Percentiles rank a stretch among this genome's conserved stretches.
Evolutionary conservation across 2,888 invertebrate genomes (phyloP).

Genomic region (Pseudeuparius sepicola): DNA sequence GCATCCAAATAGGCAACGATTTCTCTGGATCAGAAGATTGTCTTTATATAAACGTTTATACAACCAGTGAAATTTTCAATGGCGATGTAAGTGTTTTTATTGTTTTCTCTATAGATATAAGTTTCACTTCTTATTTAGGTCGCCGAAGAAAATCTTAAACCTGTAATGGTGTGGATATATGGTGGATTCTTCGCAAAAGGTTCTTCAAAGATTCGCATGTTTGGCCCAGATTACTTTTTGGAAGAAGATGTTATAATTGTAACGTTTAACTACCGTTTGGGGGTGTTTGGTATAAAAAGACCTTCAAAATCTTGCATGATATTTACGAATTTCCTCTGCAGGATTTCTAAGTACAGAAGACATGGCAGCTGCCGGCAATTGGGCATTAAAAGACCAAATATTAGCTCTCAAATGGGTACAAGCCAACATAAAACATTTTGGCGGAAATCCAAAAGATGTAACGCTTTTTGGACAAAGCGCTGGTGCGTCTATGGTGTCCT

Average conservation of each 20-base stretch:
- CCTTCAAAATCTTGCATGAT: conserved; percentile 1
- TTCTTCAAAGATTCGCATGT: conserved; percentile 23
- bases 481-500: conserved; percentile 27
- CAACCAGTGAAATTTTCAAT: conserved; percentile 20
- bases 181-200: conserved; percentile 29
- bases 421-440: conserved; percentile 25
- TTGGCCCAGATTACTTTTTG: conserved; percentile 29
- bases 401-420: conserved; percentile 28
- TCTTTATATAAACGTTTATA: conserved; percentile 29
- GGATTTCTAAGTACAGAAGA: conserved; percentile 28
- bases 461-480: conserved; percentile 29
- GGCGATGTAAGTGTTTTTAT: conserved; percentile 6
- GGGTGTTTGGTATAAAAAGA: conserved; percentile 27
- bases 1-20: conserved; percentile 13
- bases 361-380: conserved; percentile 27
- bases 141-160: too few relatives aligned
- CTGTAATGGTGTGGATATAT: conserved; percentile 32
- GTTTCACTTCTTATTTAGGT: too few relatives aligned
- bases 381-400: conserved; percentile 28
- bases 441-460: conserved; percentile 25
- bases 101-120: not conserved
- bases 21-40: conserved; percentile 28
- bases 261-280: conserved; percentile 31
- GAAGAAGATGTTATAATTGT: conserved; percentile 30
- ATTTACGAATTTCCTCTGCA: too few relatives aligned